phyloP scores from a whole-genome alignment of 2,113 vertebrate genomes.

The Mormyrus lacerda region DNA sequence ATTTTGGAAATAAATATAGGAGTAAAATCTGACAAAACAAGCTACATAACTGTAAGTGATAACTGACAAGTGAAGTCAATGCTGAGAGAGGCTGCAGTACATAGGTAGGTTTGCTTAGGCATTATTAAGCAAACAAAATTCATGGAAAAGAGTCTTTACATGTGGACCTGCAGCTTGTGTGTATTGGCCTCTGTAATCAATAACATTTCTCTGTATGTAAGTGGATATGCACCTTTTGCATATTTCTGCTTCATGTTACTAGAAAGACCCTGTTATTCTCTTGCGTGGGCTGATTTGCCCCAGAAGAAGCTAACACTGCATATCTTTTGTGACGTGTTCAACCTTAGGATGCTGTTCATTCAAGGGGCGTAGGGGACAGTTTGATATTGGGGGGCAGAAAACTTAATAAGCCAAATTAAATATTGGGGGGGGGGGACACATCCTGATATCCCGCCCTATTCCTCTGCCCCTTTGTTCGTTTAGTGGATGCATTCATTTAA shows the following conservation, averaged over 20 bases:
- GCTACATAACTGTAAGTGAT: neutral
- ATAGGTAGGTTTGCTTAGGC: neutral
- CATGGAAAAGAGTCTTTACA: neutral
- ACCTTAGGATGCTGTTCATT: neutral
- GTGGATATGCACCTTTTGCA: neutral
- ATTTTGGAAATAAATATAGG: neutral
- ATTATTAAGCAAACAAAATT: neutral
- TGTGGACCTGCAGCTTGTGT: neutral
- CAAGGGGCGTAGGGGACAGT: neutral
- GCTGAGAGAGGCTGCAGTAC: neutral
- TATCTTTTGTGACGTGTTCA: neutral
- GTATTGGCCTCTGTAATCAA: neutral
- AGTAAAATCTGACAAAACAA: neutral
- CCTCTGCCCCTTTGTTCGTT: neutral
- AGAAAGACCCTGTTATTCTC: neutral
- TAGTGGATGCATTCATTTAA: neutral
- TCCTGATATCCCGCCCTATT: neutral
- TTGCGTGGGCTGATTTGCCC: neutral
- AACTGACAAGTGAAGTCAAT: neutral
- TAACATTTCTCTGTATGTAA: neutral
- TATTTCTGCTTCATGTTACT: neutral
- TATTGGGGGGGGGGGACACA: neutral
- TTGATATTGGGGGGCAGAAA: neutral
- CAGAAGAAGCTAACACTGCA: neutral
- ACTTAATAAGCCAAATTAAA: neutral